Percentiles rank a stretch among this genome's conserved stretches.
These are phyloP conservation scores for Hydra vulgaris DNA, from an alignment of 30 jellyfish, hydroid and myxozoan species.

Conservation along the genomic window DNA sequence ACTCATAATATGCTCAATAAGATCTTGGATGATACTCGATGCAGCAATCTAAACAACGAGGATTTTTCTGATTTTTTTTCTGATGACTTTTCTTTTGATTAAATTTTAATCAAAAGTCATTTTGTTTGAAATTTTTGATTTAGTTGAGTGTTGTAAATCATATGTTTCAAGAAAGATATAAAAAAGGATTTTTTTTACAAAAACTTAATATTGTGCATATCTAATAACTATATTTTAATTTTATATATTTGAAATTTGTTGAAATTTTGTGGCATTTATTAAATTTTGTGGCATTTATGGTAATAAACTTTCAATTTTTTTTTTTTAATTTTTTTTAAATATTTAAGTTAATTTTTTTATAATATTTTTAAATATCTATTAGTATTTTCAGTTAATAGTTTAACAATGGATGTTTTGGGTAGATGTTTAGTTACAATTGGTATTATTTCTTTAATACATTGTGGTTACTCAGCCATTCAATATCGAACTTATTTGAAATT, in stretches of 20 bases:
- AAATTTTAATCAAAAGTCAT: too few relatives aligned
- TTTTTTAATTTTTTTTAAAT: too few relatives aligned
- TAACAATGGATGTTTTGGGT: slow-evolving; percentile 58
- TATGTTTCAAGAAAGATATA: too few relatives aligned
- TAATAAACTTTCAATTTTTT: too few relatives aligned
- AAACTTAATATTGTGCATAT: too few relatives aligned
- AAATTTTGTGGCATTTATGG: too few relatives aligned
- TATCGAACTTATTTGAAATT: slow-evolving; percentile 67
- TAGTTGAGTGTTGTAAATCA: too few relatives aligned
- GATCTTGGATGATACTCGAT: not conserved
- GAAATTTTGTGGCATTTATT: too few relatives aligned
- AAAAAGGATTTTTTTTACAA: too few relatives aligned
- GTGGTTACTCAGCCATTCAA: slow-evolving; percentile 88
- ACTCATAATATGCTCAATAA: too few relatives aligned
- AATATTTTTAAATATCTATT: not conserved
- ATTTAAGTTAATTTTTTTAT: not conserved
- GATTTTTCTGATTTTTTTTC: not conserved
- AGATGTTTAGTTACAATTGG: slow-evolving; percentile 55
- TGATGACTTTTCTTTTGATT: not conserved
- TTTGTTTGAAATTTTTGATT: not conserved
- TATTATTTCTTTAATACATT: slow-evolving; percentile 64
- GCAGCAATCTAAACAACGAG: not conserved
- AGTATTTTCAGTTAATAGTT: not conserved
- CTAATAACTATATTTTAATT: too few relatives aligned
- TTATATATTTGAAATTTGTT: too few relatives aligned